Conservation (phyloP, 1,140 invertebrate genomes). For the Melipona quadrifasciata region DNA sequence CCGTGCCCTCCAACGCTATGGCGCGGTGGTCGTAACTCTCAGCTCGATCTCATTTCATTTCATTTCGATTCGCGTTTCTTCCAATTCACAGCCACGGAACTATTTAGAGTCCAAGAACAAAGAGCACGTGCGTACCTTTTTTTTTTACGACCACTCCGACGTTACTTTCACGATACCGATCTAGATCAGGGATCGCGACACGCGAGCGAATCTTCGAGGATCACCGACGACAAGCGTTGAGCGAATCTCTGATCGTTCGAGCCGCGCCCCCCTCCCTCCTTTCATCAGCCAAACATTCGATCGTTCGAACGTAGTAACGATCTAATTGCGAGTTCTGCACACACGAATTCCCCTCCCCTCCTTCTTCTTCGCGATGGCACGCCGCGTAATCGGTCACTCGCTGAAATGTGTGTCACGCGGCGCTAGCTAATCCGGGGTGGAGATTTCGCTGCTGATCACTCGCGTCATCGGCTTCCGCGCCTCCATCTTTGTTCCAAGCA, state of each 20-base stretch:
- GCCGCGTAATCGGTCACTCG: conserved; percentile 13
- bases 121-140: too few relatives aligned
- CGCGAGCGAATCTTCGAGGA: neutral
- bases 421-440: neutral
- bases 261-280: neutral
- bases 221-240: conserved; percentile 1
- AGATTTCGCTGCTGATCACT: neutral
- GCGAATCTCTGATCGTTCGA: conserved; percentile 22
- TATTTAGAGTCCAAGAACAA: too few relatives aligned
- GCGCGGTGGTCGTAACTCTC: too few relatives aligned
- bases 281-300: neutral
- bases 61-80: too few relatives aligned
- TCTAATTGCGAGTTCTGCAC: neutral
- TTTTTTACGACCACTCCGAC: too few relatives aligned
- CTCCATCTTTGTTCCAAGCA: neutral
- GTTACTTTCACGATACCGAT: neutral
- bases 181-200: neutral
- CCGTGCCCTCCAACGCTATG: neutral
- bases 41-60: too few relatives aligned
- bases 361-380: neutral
- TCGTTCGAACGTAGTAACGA: neutral
- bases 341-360: too few relatives aligned
- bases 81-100: too few relatives aligned
- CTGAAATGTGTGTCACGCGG: conserved; percentile 18
- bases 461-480: neutral